These are phyloP conservation scores for Globodera rostochiensis DNA, from an alignment of 1,140 invertebrate genomes.

Conservation along the genomic window DNA sequence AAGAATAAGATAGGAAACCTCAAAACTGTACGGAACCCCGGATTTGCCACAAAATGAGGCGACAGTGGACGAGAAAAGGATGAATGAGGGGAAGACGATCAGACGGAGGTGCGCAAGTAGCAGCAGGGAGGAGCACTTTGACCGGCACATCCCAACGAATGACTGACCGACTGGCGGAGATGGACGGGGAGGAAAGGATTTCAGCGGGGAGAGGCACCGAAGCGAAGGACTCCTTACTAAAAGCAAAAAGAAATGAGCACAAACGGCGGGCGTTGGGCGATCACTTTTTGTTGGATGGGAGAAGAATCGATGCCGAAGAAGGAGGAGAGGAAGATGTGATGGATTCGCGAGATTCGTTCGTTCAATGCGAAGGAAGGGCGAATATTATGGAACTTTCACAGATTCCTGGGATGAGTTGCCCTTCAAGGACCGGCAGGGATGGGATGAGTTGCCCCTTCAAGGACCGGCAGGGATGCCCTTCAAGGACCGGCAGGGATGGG, in stretches of 20 bases:
- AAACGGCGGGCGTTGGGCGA: not conserved
- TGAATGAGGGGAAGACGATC: not conserved
- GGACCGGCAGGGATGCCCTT: too few species aligned
- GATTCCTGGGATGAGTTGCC: too few species aligned
- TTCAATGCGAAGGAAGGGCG: too few species aligned
- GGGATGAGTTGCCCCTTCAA: too few species aligned
- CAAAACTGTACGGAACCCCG: slow-evolving; percentile 60
- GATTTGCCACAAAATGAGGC: slow-evolving; percentile 58
- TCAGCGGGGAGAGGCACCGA: not conserved
- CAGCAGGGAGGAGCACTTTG: not conserved
- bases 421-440: too few species aligned
- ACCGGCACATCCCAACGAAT: not conserved
- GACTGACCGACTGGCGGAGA: not conserved
- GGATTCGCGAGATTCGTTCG: too few species aligned
- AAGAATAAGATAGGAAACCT: slow-evolving; percentile 26
- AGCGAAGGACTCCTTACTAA: not conserved
- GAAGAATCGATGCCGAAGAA: not conserved
- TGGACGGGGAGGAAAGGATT: not conserved
- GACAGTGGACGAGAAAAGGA: not conserved
- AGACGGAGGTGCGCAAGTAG: not conserved
- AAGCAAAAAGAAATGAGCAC: not conserved
- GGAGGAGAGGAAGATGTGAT: too few species aligned
- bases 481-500: too few species aligned
- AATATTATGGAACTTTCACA: too few species aligned
- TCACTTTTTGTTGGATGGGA: not conserved